phyloP scores from a whole-genome alignment of 2,888 invertebrate species.

The Trissolcus japonicus region DNA sequence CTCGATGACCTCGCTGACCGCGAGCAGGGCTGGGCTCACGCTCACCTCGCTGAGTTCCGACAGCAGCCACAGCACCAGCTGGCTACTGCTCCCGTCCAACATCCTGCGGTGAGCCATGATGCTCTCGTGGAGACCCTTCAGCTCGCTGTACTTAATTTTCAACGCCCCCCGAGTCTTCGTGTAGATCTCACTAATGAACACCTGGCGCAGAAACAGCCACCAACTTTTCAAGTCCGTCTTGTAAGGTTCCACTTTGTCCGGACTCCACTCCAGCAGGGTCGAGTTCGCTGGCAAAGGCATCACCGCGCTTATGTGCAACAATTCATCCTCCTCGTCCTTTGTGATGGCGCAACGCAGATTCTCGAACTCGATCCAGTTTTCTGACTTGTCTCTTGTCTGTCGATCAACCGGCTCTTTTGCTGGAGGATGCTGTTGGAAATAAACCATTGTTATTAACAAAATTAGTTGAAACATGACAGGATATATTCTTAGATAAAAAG shows the following conservation, averaged over 20 bases:
- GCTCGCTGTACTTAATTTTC: slow-evolving; percentile 5
- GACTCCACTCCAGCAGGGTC: slow-evolving; percentile 9
- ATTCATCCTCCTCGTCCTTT: slow-evolving; percentile 45
- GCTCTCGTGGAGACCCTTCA: slow-evolving; percentile 13
- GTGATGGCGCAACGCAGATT: slow-evolving; percentile 53
- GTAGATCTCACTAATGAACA: slow-evolving; percentile 67
- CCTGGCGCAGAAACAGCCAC: slow-evolving; percentile 67
- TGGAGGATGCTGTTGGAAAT: slow-evolving; percentile 29
- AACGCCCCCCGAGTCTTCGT: slow-evolving; percentile 53
- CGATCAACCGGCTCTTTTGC: slow-evolving; percentile 31
- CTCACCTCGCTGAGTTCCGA: slow-evolving; percentile 64
- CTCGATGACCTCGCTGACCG: slow-evolving; percentile 21
- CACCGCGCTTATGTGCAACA: slow-evolving; percentile 40
- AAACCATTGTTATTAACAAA: not conserved
- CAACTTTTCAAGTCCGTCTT: slow-evolving; percentile 60
- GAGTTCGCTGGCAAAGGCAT: slow-evolving; percentile 15
- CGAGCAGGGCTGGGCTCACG: slow-evolving; percentile 52
- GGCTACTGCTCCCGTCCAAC: not conserved
- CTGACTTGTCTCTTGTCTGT: not conserved
- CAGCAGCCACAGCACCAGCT: slow-evolving; percentile 64
- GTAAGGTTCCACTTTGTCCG: slow-evolving; percentile 10
- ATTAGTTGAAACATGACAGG: not conserved
- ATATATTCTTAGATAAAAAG: too few species aligned
- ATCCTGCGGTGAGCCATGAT: slow-evolving; percentile 9
- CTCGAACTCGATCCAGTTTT: slow-evolving; percentile 46